These are phyloP conservation scores for Drosophila mercatorum DNA, from an alignment of 2,888 invertebrate species.

Conservation along the genomic window DNA sequence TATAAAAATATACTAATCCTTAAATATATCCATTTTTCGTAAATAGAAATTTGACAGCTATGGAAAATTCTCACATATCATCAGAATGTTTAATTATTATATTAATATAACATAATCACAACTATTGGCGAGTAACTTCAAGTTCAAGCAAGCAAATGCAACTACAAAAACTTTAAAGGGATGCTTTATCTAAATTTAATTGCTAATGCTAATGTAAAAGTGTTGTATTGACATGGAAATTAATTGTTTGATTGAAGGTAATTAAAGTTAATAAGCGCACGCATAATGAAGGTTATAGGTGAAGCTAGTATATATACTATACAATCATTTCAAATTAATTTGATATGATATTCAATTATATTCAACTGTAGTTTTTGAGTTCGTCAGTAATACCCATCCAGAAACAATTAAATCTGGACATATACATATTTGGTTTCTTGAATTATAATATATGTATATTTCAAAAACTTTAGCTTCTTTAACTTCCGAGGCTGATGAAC, in stretches of 20 bases:
- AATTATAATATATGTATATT: neutral
- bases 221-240: slow-evolving; percentile 10
- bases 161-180: slow-evolving; percentile 33
- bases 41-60: neutral
- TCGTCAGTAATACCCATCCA: neutral
- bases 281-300: slow-evolving; percentile 16
- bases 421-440: neutral
- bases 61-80: neutral
- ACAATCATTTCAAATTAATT: neutral
- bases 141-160: slow-evolving; percentile 35
- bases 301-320: neutral
- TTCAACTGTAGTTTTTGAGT: neutral
- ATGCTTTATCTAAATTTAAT: slow-evolving; percentile 28
- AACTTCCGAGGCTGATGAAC: neutral
- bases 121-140: slow-evolving; percentile 27
- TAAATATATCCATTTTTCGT: neutral
- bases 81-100: neutral
- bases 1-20: neutral
- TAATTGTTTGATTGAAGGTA: slow-evolving; percentile 3
- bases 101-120: slow-evolving; percentile 7
- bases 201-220: slow-evolving; percentile 16
- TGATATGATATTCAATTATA: neutral
- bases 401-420: neutral
- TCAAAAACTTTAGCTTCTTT: neutral
- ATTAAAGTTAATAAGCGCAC: slow-evolving; percentile 18